Base-by-base conservation (phyloP, 2,797 vertebrate genomes). In the Siniperca undulata region DNA sequence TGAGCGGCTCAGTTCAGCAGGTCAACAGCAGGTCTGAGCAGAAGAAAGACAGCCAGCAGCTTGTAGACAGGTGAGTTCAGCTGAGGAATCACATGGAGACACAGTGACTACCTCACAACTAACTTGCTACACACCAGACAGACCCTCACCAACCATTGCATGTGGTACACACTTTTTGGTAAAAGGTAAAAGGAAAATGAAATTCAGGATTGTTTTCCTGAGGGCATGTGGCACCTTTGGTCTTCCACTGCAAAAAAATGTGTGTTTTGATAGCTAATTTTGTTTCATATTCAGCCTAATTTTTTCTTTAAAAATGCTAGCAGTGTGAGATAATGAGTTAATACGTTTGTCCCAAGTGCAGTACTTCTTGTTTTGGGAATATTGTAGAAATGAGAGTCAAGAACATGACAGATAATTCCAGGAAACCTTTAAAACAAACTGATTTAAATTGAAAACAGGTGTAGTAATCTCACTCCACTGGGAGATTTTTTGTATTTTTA, bases 51-150 rank as follows among this genome's bases (percentile, higher is more conserved):
- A 56, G 27, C 65, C 94, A 95, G 73, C 95, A 91, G n/a, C 92
- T 92, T 13, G 89, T 96, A 12, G 85, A 92, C 83, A 97, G 96
- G 98, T 99, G 70, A 78, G 89, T 19, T 52, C 64, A 59, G n/a
- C 48, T 22, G 24, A 80, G 38, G 20, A 48, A 50, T 36, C 67
- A 30, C 16, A 46, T 3, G 53, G 13, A 46, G 59, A n/a, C 36
- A 20, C 42, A 68, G 2, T 14, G 14, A 4, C n/a, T 1, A 6
- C 22, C 17, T 65, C n/a, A 24, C 30, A 16, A 17, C 40, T 12
- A 11, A 70, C 19, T 50, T 3, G 4, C 30, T 36, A 56, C 59
- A 62, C 61, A 55, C 2, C n/a, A 48, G 46, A 30, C 30, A 22
- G 9, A 56, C 46, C 34, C 4, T 46, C 11, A 62, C 14, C 38